Evolutionary conservation across 2,888 invertebrate species (phyloP), one percentile per base, ranked within the genome.

Genomic region (Agrenia bidenticulata): DNA sequence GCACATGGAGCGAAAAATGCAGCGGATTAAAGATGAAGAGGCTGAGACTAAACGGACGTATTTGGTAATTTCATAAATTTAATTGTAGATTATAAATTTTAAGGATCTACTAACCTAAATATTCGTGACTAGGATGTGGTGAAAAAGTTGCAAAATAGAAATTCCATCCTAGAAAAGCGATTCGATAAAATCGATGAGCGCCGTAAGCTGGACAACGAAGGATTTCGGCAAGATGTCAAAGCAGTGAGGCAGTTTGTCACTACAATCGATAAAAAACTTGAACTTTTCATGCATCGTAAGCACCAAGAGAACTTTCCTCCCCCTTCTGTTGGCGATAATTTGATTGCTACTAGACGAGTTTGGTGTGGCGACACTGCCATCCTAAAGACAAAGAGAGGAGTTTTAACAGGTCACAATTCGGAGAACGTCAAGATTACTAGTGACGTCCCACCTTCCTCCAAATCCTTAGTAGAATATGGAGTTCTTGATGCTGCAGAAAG

Each of bases 201-300:
- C 5, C 53, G 72, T 1, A 72, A 70, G 56, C 19, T 70, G 23
- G 75, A 75, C 45, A 68, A 60, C 32, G 60, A 60, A 27, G 75
- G 75, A 21, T 67, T 72, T 37, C 72, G 69, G 9, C 62, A 69
- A 39, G 75, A 75, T 19, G 62, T 75, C 15, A 21, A 51, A 11
- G 55, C 57, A 11, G 26, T 72, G 1, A 62, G 57, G 42, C 21
- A 41, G 9, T 42, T 73, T 2, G 21, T 73, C 13, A 64, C 60
- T 1, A 58, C 61, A 0, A 24, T 73, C 15, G 54, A 68, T 15
- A 53, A 58, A 26, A 63, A 64, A 57, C 45, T 67, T 39, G 21
- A 57, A 5, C 17, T 55, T 13, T 55, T 55, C 55, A 55, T 55
- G 55, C 9, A 26, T 15, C 27, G 55, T 5, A 32, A 32, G 32